Evolutionary conservation across 2,888 invertebrate genomes (phyloP).

Genomic region (Spodoptera picta): DNA sequence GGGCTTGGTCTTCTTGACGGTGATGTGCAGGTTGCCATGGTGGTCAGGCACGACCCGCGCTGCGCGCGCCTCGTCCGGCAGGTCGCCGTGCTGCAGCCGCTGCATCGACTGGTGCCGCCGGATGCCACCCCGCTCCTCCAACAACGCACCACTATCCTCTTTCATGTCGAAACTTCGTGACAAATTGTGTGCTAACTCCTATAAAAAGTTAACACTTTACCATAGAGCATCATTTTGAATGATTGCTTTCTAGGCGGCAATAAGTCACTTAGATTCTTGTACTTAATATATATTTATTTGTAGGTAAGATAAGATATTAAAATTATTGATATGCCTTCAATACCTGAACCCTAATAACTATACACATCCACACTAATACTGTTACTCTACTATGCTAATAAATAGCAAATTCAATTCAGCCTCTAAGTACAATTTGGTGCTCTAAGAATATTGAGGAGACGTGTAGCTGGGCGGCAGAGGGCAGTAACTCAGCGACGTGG

Average conservation of each 20-base stretch:
- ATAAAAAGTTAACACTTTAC: slow-evolving; percentile 64
- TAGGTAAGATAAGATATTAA: slow-evolving; percentile 21
- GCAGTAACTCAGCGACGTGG: slow-evolving; percentile 72
- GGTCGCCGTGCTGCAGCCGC: slow-evolving; percentile 90
- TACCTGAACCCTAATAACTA: slow-evolving; percentile 76
- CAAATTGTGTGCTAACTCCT: slow-evolving; percentile 96
- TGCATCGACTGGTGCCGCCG: slow-evolving; percentile 94
- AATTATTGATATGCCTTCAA: slow-evolving; percentile 60
- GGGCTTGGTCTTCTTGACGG: slow-evolving; percentile 97
- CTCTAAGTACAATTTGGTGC: slow-evolving; percentile 84
- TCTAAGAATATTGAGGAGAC: slow-evolving; percentile 78
- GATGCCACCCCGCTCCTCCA: slow-evolving; percentile 91
- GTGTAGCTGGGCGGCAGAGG: slow-evolving; percentile 86
- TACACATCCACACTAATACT: slow-evolving; percentile 83
- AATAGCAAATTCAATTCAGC: slow-evolving; percentile 84
- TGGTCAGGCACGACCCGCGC: slow-evolving; percentile 94
- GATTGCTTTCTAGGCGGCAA: slow-evolving; percentile 39
- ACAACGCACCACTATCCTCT: slow-evolving; percentile 93
- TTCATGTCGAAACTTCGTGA: slow-evolving; percentile 97
- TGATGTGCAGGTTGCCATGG: slow-evolving; percentile 95
- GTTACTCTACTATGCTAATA: slow-evolving; percentile 82
- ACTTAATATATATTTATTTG: slow-evolving; percentile 33
- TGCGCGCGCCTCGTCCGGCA: slow-evolving; percentile 84
- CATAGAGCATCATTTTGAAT: slow-evolving; percentile 23
- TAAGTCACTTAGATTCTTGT: slow-evolving; percentile 44